A percentile compares a stretch with the other conserved stretches of the same genome.
Conservation (phyloP, 2,113 vertebrate species). For the Pan troglodytes region DNA sequence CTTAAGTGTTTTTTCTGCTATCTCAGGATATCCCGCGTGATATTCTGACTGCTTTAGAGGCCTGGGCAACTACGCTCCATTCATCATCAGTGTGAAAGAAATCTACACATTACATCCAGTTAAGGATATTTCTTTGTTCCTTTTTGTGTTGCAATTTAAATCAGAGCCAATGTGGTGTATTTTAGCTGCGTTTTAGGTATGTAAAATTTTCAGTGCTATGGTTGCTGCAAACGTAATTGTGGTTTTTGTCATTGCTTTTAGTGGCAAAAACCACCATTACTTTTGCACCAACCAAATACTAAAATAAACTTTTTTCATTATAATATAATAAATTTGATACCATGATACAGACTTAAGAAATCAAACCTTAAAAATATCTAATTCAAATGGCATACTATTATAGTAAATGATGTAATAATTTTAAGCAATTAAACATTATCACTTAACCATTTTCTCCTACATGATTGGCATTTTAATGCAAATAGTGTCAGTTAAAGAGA, state of each 20-base stretch:
- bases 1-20: slow-evolving; percentile 43
- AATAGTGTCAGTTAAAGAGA: background rate
- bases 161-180: background rate
- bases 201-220: background rate
- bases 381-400: background rate
- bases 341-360: background rate
- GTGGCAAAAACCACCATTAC: too few species aligned
- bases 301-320: background rate
- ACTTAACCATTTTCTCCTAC: background rate
- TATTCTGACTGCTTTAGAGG: slow-evolving; percentile 33
- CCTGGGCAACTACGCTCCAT: background rate
- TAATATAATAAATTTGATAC: background rate
- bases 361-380: background rate
- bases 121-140: slow-evolving; percentile 24
- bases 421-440: background rate
- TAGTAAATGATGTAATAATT: background rate
- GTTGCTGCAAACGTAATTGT: too few species aligned
- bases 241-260: too few species aligned
- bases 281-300: too few species aligned
- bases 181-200: background rate
- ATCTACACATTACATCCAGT: background rate
- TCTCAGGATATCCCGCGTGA: background rate
- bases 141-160: slow-evolving; percentile 18
- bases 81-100: slow-evolving; percentile 53
- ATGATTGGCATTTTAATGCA: background rate